Evolutionary conservation across 2,797 vertebrate species (phyloP), one percentile per base, ranked within the genome.

Genomic region (Chloroceryle inda): DNA sequence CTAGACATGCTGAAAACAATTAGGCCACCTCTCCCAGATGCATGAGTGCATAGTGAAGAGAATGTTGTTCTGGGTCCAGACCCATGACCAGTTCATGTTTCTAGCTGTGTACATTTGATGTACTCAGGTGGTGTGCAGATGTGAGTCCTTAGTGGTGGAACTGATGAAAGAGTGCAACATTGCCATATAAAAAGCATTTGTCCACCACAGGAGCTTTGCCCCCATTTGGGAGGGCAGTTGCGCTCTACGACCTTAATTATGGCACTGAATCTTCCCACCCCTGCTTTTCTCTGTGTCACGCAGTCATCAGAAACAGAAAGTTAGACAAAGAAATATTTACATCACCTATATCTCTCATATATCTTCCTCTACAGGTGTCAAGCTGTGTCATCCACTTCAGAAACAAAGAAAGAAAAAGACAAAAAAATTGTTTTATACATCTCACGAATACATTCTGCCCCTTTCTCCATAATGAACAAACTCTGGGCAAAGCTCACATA

Each of bases 251-350:
- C n/a, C 40, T 79, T 74, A 55, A 40, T 79, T 49, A 23, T 31
- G 7, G 42, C 56, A 75, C 35, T 23, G 38, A 91, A 61, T 61
- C 21, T 89, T 92, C 59, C 44, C 22, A 76, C 7, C 40, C 16
- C 27, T 47, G 2, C 15, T 80, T 31, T 68, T 22, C 52, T 45
- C 67, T 62, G 47, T 76, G 53, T 66, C 59, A 85, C 6, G 1
- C 23, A 56, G 26, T 23, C 22, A 75, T 37, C 74, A 91, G 61
- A 95, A 88, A 52, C 9, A 92, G 45, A 74, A 64, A 45, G 29
- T 72, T 67, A 68, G 29, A 35, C 11, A 69, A 75, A 76, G 35
- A 27, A 55, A 9, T 66, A 74, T 72, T 80, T 83, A 33, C 13
- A 79, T 49, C 38, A 15, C 40, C 13, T 66, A 12, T 9, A 52